phyloP scores from a whole-genome alignment of 2,113 vertebrate genomes.

The Cyanoderma ruficeps region DNA sequence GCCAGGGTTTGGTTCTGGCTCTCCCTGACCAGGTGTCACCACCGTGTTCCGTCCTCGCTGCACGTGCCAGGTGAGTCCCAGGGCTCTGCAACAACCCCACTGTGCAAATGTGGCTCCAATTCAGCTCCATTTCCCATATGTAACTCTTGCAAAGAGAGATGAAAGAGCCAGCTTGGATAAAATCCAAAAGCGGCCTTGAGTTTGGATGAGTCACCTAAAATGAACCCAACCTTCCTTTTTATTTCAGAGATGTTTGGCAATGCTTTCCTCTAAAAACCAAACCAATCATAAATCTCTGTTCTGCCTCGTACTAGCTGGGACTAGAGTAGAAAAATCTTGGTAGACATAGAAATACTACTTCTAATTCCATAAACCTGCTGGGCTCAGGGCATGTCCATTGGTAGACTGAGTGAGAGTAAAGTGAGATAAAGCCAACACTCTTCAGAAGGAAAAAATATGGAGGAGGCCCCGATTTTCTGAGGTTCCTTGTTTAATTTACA shows the following conservation, averaged over 20 bases:
- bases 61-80: neutral
- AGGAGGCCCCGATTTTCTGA: neutral
- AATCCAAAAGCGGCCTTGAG: conserved; percentile 6
- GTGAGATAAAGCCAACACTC: neutral
- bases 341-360: neutral
- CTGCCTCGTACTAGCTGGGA: neutral
- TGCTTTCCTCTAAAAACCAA: neutral
- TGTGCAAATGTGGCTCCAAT: neutral
- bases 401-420: neutral
- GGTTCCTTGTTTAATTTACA: neutral
- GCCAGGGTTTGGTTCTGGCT: neutral
- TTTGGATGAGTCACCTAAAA: neutral
- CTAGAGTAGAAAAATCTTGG: neutral
- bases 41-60: rapidly evolving
- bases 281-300: neutral
- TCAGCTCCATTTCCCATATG: neutral
- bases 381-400: neutral
- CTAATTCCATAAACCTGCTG: neutral
- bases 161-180: neutral
- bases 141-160: neutral
- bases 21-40: neutral
- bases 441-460: neutral
- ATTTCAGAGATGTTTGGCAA: neutral
- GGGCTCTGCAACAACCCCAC: neutral
- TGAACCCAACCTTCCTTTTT: neutral